These are phyloP conservation scores for Huso huso DNA, from an alignment of 2,797 vertebrate genomes.

Conservation along the genomic window DNA sequence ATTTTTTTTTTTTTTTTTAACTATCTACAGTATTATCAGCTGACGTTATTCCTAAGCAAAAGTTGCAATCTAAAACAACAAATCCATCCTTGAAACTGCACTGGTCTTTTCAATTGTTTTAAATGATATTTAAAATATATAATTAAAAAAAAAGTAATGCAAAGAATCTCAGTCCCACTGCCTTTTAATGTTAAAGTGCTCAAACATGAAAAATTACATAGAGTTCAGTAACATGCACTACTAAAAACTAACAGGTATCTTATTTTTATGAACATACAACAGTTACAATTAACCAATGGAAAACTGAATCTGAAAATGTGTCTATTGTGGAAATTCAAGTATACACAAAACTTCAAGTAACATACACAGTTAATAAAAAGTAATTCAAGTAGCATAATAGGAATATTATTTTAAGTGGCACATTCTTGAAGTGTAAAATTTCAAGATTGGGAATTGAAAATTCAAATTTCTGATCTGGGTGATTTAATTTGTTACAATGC, in stretches of 20 bases:
- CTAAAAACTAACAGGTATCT: constrained; percentile 48
- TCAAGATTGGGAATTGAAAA: constrained; percentile 27
- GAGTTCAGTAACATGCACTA: constrained; percentile 66
- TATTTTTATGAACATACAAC: constrained; percentile 37
- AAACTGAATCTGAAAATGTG: constrained; percentile 26
- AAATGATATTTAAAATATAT: no score
- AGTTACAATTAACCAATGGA: constrained; percentile 42
- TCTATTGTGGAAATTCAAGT: constrained; percentile 50
- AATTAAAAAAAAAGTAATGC: constrained; percentile 21
- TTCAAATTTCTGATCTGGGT: constrained; percentile 14
- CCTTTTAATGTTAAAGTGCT: constrained; percentile 68
- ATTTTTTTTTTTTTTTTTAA: no score
- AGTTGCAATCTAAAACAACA: no score
- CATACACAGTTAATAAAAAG: constrained; percentile 39
- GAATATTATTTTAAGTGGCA: constrained; percentile 37
- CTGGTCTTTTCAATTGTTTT: no score
- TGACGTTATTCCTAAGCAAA: no score
- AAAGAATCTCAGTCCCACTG: constrained; percentile 41
- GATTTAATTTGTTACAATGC: constrained; percentile 22
- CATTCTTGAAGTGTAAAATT: constrained; percentile 41
- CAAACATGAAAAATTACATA: constrained; percentile 61
- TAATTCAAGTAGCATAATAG: constrained; percentile 44
- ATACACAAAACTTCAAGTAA: constrained; percentile 58
- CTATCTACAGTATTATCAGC: no score
- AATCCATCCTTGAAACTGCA: no score